A percentile compares a stretch with the other conserved stretches of the same genome.
These are phyloP conservation scores for Oophaga sylvatica DNA, from an alignment of 2,797 vertebrate genomes.

Conservation along the genomic window DNA sequence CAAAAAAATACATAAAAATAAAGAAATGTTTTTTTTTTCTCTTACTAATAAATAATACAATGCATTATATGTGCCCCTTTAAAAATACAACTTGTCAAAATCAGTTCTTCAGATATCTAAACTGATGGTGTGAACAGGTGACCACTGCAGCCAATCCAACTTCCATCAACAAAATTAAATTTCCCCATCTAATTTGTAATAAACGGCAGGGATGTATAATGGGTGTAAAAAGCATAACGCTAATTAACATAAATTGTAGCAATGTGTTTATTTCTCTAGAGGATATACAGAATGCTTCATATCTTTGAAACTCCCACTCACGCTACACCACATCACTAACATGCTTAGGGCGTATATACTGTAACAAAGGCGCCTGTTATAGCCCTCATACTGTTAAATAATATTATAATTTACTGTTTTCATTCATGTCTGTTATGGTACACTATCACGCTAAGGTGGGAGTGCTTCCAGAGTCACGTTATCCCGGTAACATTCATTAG, in stretches of 20 bases:
- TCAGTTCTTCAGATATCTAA: no score
- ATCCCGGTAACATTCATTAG: background rate
- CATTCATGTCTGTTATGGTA: background rate
- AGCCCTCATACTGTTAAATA: background rate
- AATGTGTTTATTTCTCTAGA: background rate
- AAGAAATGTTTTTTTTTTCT: no score
- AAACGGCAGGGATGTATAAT: background rate
- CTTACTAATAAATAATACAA: no score
- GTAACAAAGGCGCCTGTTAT: background rate
- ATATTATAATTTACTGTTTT: background rate
- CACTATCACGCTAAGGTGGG: background rate
- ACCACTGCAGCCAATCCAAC: background rate
- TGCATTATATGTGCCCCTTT: no score
- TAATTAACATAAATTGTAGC: background rate
- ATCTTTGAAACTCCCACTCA: conserved; percentile 16
- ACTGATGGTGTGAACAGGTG: no score
- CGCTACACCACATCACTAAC: background rate
- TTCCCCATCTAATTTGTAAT: background rate
- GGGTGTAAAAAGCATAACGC: background rate
- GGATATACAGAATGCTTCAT: background rate
- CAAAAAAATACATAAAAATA: no score
- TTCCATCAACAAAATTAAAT: background rate
- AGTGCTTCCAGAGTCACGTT: background rate
- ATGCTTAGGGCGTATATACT: background rate
- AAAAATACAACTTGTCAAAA: no score